phyloP scores from a whole-genome alignment of 2,113 vertebrate species.

The Toxotes jaculatrix region DNA sequence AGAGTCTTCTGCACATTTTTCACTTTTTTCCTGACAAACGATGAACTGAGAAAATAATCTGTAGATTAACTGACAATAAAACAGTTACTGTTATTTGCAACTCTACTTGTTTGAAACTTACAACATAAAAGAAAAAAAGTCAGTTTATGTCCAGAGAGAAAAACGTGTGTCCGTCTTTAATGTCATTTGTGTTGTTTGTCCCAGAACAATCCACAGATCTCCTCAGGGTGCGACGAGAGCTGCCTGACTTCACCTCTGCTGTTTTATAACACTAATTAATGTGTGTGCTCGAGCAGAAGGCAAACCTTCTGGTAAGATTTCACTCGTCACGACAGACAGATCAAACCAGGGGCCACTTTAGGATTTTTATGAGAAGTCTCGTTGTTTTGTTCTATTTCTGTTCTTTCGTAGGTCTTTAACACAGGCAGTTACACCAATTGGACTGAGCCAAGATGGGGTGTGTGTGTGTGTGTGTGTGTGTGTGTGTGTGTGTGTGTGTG shows the following conservation, averaged over 20 bases:
- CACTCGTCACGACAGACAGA: background rate
- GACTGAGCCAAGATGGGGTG: constrained; percentile 27
- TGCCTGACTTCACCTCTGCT: constrained; percentile 40
- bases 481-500: constrained; percentile 5
- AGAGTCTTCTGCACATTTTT: too few relatives aligned
- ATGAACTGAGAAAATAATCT: too few relatives aligned
- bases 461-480: constrained; percentile 21
- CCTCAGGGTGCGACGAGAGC: constrained; percentile 53
- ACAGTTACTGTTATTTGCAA: too few relatives aligned
- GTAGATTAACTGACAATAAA: too few relatives aligned
- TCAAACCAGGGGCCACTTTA: constrained; percentile 35
- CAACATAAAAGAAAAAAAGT: background rate
- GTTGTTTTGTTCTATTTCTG: constrained; percentile 25
- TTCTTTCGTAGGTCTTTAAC: constrained; percentile 21
- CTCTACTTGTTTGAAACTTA: too few relatives aligned
- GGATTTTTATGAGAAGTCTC: constrained; percentile 15
- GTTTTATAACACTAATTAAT: constrained; percentile 38
- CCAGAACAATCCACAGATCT: constrained; percentile 47
- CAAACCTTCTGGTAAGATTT: constrained; percentile 41
- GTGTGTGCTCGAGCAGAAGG: constrained; percentile 14
- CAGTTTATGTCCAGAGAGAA: background rate
- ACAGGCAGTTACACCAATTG: constrained; percentile 7
- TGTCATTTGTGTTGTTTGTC: background rate
- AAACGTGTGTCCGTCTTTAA: background rate
- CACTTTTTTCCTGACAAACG: too few relatives aligned